Evolutionary conservation across 1,140 invertebrate species (phyloP).

Genomic region (Pararge aegeria): DNA sequence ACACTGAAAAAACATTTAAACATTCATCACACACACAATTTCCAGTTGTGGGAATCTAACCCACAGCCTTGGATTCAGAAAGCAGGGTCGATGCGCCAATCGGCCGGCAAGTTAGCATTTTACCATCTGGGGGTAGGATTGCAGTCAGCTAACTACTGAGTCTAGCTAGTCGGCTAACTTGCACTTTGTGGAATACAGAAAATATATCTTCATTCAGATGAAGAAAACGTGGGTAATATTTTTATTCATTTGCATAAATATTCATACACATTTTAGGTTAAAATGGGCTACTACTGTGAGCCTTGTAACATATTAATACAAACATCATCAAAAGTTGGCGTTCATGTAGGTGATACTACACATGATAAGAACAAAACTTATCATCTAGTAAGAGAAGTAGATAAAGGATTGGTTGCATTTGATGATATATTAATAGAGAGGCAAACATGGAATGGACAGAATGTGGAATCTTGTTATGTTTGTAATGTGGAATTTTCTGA

Average conservation of each 20-base stretch:
- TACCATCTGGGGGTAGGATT: too few species aligned
- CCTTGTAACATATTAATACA: conserved; percentile 44
- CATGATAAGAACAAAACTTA: conserved; percentile 33
- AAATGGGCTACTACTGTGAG: conserved; percentile 48
- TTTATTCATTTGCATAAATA: too few species aligned
- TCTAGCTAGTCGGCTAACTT: too few species aligned
- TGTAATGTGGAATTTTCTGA: conserved; percentile 40
- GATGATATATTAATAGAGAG: conserved; percentile 35
- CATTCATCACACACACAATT: too few species aligned
- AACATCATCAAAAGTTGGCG: conserved; percentile 30
- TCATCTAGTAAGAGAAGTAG: conserved; percentile 24
- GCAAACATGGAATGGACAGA: conserved; percentile 42
- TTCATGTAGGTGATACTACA: conserved; percentile 32
- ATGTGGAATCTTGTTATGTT: conserved; percentile 34
- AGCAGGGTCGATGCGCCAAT: too few species aligned
- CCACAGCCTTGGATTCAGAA: too few species aligned
- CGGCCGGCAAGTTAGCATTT: too few species aligned
- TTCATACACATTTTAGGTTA: conserved; percentile 30
- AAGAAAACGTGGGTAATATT: too few species aligned
- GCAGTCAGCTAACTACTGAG: too few species aligned
- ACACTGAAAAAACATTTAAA: too few species aligned
- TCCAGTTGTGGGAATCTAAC: too few species aligned
- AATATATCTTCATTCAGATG: background rate
- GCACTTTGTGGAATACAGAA: too few species aligned
- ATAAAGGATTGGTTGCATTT: conserved; percentile 31